These are phyloP conservation scores for Mustela lutreola DNA, from an alignment of 2,113 vertebrate species.

Conservation along the genomic window DNA sequence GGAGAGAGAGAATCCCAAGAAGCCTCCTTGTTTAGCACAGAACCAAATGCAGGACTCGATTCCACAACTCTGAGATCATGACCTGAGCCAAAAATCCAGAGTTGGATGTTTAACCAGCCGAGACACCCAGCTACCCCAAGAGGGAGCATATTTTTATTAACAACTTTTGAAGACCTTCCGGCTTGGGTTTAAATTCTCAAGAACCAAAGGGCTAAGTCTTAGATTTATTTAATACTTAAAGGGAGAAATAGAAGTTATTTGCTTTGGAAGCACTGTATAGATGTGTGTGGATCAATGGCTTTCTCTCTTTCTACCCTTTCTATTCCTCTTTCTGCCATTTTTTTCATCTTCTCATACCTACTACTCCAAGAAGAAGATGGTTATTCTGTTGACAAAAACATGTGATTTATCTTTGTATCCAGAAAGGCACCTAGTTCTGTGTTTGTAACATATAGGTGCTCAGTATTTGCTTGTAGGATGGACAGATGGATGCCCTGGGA, in stretches of 20 bases:
- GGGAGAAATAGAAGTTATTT: not conserved
- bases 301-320: not conserved
- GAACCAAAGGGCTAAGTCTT: not conserved
- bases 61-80: not conserved
- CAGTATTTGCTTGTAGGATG: not conserved
- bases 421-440: not conserved
- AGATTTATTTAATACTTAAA: not conserved
- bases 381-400: not conserved
- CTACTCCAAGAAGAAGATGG: not conserved
- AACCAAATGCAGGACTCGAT: not conserved
- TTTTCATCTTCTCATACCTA: not conserved
- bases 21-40: not conserved
- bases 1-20: not conserved
- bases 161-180: not conserved
- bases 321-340: not conserved
- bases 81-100: not conserved
- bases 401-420: not conserved
- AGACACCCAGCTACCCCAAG: not conserved
- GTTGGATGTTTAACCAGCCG: not conserved
- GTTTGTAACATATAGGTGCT: not conserved
- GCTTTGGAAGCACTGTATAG: not conserved
- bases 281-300: not conserved
- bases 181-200: constrained; percentile 14
- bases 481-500: not conserved
- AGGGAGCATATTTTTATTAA: not conserved